phyloP scores from a whole-genome alignment of 2,888 invertebrate genomes.

The Scaptomyza flava region DNA sequence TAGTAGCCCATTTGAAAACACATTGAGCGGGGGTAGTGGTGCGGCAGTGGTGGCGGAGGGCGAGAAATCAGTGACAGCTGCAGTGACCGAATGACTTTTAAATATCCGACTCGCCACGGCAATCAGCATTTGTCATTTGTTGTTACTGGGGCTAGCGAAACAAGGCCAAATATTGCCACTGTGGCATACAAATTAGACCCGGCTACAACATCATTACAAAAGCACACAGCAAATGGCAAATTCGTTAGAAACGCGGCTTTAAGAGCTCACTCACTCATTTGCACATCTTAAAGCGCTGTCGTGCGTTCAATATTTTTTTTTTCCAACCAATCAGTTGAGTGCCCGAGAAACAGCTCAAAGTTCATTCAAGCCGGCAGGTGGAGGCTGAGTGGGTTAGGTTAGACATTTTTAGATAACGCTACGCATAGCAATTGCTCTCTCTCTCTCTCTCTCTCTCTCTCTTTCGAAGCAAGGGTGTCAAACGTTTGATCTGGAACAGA shows the following conservation, averaged over 20 bases:
- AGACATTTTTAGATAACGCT: slow-evolving; percentile 59
- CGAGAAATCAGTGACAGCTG: slow-evolving; percentile 74
- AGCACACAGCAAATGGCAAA: slow-evolving; percentile 11
- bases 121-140: slow-evolving; percentile 54
- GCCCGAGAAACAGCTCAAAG: slow-evolving; percentile 56
- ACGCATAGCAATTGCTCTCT: slow-evolving; percentile 59
- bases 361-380: slow-evolving; percentile 61
- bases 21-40: neutral
- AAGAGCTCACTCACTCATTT: slow-evolving; percentile 38
- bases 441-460: slow-evolving; percentile 18
- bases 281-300: slow-evolving; percentile 45
- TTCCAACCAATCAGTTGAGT: slow-evolving; percentile 65
- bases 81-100: slow-evolving; percentile 66
- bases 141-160: slow-evolving; percentile 32
- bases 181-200: slow-evolving; percentile 50
- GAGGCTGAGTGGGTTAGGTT: slow-evolving; percentile 1
- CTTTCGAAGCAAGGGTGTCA: slow-evolving; percentile 41
- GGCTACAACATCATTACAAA: slow-evolving; percentile 40
- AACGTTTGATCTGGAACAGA: slow-evolving; percentile 79
- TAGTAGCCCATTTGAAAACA: slow-evolving; percentile 47
- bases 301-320: slow-evolving; percentile 40
- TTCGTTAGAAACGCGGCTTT: slow-evolving; percentile 47
- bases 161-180: slow-evolving; percentile 14
- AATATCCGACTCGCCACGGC: slow-evolving; percentile 45
- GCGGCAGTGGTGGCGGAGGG: neutral